phyloP scores from a whole-genome alignment of 2,113 vertebrate genomes.

The Pyrgilauda ruficollis region DNA sequence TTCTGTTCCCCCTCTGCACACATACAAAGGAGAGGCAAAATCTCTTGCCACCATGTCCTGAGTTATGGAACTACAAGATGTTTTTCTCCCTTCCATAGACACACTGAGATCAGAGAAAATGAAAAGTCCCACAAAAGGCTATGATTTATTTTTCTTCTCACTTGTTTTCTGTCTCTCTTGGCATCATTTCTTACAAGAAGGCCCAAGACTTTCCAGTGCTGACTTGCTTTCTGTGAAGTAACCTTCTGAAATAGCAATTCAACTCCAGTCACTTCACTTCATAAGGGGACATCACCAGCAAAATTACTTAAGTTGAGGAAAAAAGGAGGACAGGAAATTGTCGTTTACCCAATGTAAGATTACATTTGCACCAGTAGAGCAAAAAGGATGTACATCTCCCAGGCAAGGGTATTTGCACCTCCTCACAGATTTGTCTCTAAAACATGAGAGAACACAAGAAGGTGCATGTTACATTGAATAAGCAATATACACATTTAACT shows the following conservation, averaged over 20 bases:
- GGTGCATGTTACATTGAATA: neutral
- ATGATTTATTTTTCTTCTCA: neutral
- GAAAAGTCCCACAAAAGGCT: neutral
- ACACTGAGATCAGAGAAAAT: neutral
- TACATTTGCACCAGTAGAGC: neutral
- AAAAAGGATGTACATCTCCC: neutral
- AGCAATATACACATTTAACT: neutral
- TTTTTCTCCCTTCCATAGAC: neutral
- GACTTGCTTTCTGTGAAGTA: neutral
- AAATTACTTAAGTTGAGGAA: neutral
- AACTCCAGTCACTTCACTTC: neutral
- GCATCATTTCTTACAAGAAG: neutral
- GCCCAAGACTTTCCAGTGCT: neutral
- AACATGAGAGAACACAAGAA: conserved; percentile 2
- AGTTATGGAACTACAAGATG: neutral
- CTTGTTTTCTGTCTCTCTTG: neutral
- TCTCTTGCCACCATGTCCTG: neutral
- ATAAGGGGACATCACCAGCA: neutral
- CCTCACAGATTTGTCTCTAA: neutral
- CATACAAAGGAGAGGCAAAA: neutral
- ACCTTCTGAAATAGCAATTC: neutral
- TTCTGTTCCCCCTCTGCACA: neutral
- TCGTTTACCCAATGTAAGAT: neutral
- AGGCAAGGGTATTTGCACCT: neutral
- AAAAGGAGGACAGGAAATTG: neutral